phyloP scores from a whole-genome alignment of 2,888 invertebrate genomes.

The Nasonovia ribisnigri region DNA sequence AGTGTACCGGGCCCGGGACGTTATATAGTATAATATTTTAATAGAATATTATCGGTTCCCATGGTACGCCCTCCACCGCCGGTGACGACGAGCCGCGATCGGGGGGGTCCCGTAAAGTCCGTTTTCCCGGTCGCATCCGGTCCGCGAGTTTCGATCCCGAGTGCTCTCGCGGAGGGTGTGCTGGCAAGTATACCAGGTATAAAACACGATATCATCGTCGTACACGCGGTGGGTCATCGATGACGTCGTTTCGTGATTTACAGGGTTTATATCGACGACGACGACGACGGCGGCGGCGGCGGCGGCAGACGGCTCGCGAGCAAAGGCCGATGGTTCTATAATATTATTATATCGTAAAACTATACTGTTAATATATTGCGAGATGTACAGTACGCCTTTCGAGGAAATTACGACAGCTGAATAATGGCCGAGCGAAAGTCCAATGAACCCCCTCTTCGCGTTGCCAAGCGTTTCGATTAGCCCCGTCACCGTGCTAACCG shows the following conservation, averaged over 20 bases:
- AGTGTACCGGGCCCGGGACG: not conserved
- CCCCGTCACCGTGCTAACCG: not conserved
- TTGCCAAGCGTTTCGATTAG: not conserved
- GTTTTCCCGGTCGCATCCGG: not conserved
- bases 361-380: not conserved
- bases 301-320: not conserved
- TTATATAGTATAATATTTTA: not conserved
- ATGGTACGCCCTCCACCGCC: conserved; percentile 33
- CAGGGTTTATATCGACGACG: not conserved
- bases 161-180: not conserved
- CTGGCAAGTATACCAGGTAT: not conserved
- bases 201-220: not conserved
- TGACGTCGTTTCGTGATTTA: not conserved
- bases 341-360: not conserved
- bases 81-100: not conserved
- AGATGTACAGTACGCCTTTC: not conserved
- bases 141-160: not conserved
- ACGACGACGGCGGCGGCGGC: not conserved
- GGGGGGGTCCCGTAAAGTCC: not conserved
- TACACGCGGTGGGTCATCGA: not conserved
- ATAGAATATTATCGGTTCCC: conserved; percentile 52
- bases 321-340: not conserved
- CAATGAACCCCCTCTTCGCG: not conserved
- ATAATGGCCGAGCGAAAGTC: not conserved
- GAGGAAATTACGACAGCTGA: conserved; percentile 23